Conservation (phyloP, 2,888 invertebrate species). For the Adelphocoris suturalis region DNA sequence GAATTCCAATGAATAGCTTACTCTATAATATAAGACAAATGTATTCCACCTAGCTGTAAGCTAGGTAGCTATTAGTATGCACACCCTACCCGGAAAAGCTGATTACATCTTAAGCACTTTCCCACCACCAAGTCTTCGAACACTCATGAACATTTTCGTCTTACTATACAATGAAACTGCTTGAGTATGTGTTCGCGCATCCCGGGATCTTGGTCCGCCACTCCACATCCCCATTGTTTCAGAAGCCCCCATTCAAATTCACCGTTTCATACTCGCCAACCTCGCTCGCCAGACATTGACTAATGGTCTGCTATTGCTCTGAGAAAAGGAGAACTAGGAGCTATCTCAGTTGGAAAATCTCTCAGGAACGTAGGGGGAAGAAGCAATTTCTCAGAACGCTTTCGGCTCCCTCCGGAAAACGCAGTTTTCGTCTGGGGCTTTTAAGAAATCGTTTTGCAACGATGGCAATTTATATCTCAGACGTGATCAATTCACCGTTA, state of each 20-base stretch:
- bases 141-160: too few species aligned
- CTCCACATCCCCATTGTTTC: neutral
- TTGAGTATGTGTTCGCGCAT: too few species aligned
- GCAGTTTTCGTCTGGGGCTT: slow-evolving; percentile 7
- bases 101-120: too few species aligned
- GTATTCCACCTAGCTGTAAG: too few species aligned
- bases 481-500: slow-evolving; percentile 25
- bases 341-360: slow-evolving; percentile 1
- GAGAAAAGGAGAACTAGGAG: slow-evolving; percentile 7
- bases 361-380: neutral
- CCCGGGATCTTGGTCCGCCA: too few species aligned
- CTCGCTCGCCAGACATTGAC: neutral
- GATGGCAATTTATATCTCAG: neutral
- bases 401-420: neutral
- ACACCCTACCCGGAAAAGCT: too few species aligned
- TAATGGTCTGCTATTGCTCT: slow-evolving; percentile 2
- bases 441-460: slow-evolving; percentile 32
- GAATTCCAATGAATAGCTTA: too few species aligned
- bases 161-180: too few species aligned
- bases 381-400: slow-evolving; percentile 30
- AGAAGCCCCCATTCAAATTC: neutral
- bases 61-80: too few species aligned
- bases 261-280: neutral
- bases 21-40: too few species aligned
- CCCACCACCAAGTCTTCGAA: too few species aligned